Conservation (phyloP, 2,797 vertebrate species). For the Crax fasciolata region DNA sequence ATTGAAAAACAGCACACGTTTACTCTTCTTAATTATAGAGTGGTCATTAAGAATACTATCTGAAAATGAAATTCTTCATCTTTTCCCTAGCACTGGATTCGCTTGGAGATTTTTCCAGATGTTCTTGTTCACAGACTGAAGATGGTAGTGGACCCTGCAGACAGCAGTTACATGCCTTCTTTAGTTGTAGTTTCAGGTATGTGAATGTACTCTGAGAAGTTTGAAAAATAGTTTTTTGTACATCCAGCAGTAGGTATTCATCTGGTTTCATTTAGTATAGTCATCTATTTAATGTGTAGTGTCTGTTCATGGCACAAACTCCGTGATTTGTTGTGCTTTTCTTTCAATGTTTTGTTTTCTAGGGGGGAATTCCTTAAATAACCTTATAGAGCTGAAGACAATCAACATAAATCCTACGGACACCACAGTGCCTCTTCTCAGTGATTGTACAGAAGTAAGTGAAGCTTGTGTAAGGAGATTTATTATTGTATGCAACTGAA, state of each 20-base stretch:
- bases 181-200: slow-evolving; percentile 96
- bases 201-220: neutral
- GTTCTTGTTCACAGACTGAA: slow-evolving; percentile 95
- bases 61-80: neutral
- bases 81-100: slow-evolving; percentile 94
- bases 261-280: neutral
- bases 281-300: neutral
- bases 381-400: slow-evolving; percentile 96
- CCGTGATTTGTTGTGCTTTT: neutral
- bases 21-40: neutral
- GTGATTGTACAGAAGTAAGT: slow-evolving; percentile 93
- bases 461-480: neutral
- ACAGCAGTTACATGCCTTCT: slow-evolving; percentile 99
- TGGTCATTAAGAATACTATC: neutral
- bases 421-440: slow-evolving; percentile 92
- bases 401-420: slow-evolving; percentile 97
- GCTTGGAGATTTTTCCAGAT: slow-evolving; percentile 96
- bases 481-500: neutral
- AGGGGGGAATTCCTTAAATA: slow-evolving; percentile 98
- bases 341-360: slow-evolving; percentile 12
- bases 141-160: slow-evolving; percentile 96
- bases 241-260: neutral
- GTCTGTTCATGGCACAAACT: neutral
- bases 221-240: neutral
- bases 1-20: rapidly evolving